A percentile compares a stretch with the other conserved stretches of the same genome.
These are phyloP conservation scores for Oligia latruncula DNA, from an alignment of 2,888 invertebrate species.

Conservation along the genomic window DNA sequence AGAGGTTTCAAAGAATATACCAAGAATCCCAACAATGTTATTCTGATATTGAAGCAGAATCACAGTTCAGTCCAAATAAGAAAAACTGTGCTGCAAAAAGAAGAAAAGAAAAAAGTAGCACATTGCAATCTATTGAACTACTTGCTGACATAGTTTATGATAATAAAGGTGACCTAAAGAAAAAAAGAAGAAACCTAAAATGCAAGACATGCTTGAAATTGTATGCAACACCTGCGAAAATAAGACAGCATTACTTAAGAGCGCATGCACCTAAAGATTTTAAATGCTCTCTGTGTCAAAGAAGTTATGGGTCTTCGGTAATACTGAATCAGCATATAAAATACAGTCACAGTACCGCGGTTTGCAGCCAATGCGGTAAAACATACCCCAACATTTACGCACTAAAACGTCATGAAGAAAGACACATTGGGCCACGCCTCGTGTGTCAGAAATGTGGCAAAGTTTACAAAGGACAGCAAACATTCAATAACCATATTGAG, in stretches of 20 bases:
- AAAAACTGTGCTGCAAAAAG: background rate
- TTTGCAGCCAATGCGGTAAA: slow-evolving; percentile 74
- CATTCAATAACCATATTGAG: slow-evolving; percentile 68
- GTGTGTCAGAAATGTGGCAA: slow-evolving; percentile 72
- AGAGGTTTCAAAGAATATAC: slow-evolving; percentile 47
- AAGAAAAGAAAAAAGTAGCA: slow-evolving; percentile 6
- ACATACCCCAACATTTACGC: slow-evolving; percentile 64
- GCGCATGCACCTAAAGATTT: slow-evolving; percentile 71
- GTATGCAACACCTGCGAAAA: slow-evolving; percentile 55
- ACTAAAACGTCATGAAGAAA: slow-evolving; percentile 67
- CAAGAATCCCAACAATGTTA: slow-evolving; percentile 1
- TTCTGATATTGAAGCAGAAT: slow-evolving; percentile 32
- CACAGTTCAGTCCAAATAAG: background rate
- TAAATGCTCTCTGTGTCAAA: slow-evolving; percentile 68
- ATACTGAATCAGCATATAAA: slow-evolving; percentile 67
- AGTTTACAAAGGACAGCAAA: slow-evolving; percentile 66
- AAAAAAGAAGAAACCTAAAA: slow-evolving; percentile 44
- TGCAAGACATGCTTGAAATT: slow-evolving; percentile 68
- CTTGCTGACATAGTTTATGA: slow-evolving; percentile 40
- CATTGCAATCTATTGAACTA: slow-evolving; percentile 4
- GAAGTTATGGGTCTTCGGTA: slow-evolving; percentile 62
- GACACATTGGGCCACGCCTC: slow-evolving; percentile 60
- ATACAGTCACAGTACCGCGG: slow-evolving; percentile 58
- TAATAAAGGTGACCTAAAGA: slow-evolving; percentile 30
- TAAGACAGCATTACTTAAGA: slow-evolving; percentile 68